phyloP scores from a whole-genome alignment of 2,888 invertebrate species.

The Drosophila acutilabella region DNA sequence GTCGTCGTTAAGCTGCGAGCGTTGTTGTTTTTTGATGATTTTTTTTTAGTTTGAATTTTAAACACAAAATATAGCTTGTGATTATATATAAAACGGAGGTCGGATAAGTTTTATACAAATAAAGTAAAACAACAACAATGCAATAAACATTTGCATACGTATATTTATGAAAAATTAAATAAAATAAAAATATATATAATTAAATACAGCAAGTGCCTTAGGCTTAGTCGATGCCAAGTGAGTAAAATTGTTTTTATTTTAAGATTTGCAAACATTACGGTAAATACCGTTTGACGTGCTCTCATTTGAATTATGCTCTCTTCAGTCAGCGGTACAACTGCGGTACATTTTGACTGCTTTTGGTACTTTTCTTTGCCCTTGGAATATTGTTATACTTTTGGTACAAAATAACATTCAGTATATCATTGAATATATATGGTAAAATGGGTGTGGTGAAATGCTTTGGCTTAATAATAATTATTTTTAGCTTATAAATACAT shows the following conservation, averaged over 20 bases:
- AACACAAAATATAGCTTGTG: not conserved
- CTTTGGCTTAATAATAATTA: too few relatives aligned
- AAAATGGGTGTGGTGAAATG: too few relatives aligned
- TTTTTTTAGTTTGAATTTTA: constrained; percentile 5
- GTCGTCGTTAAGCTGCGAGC: constrained; percentile 24
- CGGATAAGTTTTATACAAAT: constrained; percentile 15
- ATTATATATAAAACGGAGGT: constrained; percentile 10
- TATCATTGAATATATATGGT: too few relatives aligned
- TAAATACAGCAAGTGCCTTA: constrained; percentile 19
- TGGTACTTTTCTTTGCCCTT: too few relatives aligned
- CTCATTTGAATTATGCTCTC: not conserved
- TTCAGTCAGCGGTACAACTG: not conserved
- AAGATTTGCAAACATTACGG: not conserved
- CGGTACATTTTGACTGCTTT: too few relatives aligned
- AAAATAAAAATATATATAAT: not conserved
- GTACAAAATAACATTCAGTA: too few relatives aligned
- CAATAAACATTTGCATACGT: not conserved
- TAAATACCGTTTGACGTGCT: not conserved
- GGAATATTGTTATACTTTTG: too few relatives aligned
- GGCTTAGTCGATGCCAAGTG: constrained; percentile 19
- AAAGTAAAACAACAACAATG: not conserved
- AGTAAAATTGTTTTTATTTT: constrained; percentile 11
- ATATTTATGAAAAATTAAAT: not conserved
- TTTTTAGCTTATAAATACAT: too few relatives aligned
- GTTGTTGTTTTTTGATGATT: constrained; percentile 19